phyloP scores from a whole-genome alignment of 2,888 invertebrate species.

The Strigamia crassipes region DNA sequence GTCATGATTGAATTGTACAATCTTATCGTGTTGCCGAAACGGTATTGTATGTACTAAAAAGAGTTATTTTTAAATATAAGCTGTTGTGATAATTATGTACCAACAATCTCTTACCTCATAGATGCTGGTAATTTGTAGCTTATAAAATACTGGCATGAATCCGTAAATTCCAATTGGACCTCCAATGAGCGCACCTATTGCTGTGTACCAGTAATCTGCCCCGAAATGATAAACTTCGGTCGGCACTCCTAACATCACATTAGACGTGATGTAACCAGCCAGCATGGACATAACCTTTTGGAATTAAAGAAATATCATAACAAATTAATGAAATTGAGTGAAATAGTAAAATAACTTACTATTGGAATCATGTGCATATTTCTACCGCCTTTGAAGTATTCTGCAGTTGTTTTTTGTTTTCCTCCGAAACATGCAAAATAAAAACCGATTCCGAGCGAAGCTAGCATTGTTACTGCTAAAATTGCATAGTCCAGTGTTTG shows the following conservation, averaged over 20 bases:
- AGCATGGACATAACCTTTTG: neutral
- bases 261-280: slow-evolving; percentile 13
- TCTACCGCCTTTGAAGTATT: slow-evolving; percentile 43
- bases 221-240: slow-evolving; percentile 44
- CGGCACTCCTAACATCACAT: slow-evolving; percentile 36
- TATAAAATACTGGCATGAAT: slow-evolving; percentile 44
- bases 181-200: slow-evolving; percentile 7
- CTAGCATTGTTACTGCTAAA: neutral
- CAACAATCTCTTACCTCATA: slow-evolving; percentile 31
- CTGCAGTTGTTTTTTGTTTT: slow-evolving; percentile 39
- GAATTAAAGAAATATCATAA: neutral
- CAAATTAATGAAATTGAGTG: neutral
- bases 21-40: neutral
- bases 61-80: too few species aligned
- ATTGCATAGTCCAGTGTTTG: slow-evolving; percentile 33
- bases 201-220: neutral
- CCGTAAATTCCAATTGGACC: slow-evolving; percentile 20
- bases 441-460: slow-evolving; percentile 29
- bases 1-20: neutral
- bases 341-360: neutral
- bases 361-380: slow-evolving; percentile 20
- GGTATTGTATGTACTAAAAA: neutral
- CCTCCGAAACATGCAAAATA: slow-evolving; percentile 36
- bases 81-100: too few species aligned
- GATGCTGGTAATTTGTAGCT: slow-evolving; percentile 35